Evolutionary conservation across 2,888 invertebrate species (phyloP), one percentile per base, ranked within the genome.

Genomic region (Meganola albula): DNA sequence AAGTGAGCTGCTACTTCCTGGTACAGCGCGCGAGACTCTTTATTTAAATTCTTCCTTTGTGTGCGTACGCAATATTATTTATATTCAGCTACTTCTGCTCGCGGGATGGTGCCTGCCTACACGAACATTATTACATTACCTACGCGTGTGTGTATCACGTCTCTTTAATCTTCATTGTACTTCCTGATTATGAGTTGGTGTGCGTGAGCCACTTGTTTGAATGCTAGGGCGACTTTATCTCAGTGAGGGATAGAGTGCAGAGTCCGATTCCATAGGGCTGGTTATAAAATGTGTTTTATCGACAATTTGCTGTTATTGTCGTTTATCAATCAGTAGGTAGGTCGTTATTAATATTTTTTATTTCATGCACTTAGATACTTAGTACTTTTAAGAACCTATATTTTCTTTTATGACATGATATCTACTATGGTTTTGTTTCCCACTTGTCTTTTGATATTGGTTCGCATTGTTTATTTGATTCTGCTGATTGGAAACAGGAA

Each of bases 141-240:
- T 63, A 61, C 53, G 62, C 53, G 46, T 64, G 72, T 78, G 78
- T 73, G 79, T 67, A 69, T 75, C 65, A 62, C 70, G 76, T 74
- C 75, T 72, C 74, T 83, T 80, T 82, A 80, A 82, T 83, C 82
- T 82, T 75, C 70, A 80, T 84, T 84, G 82, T 84, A 84, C 84
- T 85, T 85, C 85, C 85, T 85, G 80, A 82, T 80, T 63, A 62
- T 64, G 52, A 40, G 55, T 42, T 22, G 24, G 83, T 84, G 83
- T 82, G 84, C 36, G 84, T 83, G 74, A 78, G 76, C 78, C 84
- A 85, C 84, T 84, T 85, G 85, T 84, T 84, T 75, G 82, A 82
- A 80, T 82, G 82, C 70, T 79, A 74, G 84, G 85, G 83, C 77
- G 75, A 78, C 82, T 82, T 77, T 83, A 82, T 83, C 83, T 80